These are phyloP conservation scores for Hoplodrina ambigua DNA, from an alignment of 2,888 invertebrate species.

Conservation along the genomic window DNA sequence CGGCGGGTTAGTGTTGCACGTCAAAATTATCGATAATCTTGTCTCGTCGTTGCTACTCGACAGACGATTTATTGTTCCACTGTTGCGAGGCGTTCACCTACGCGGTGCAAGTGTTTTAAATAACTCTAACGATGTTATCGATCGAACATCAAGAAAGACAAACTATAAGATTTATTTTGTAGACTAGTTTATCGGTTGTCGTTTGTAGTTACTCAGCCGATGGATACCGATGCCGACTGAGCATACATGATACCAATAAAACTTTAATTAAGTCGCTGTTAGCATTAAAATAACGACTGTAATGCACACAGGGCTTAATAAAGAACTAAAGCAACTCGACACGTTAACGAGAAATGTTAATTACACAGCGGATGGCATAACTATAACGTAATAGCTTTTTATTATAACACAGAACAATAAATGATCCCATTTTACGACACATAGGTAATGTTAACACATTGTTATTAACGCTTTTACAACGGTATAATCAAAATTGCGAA, in stretches of 20 bases:
- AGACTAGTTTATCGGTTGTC: slow-evolving; percentile 40
- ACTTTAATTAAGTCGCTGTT: slow-evolving; percentile 46
- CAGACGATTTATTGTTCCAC: slow-evolving; percentile 80
- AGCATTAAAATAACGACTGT: slow-evolving; percentile 46
- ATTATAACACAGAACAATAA: slow-evolving; percentile 56
- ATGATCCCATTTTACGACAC: slow-evolving; percentile 56
- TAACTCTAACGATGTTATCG: slow-evolving; percentile 79
- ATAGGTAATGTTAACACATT: slow-evolving; percentile 64
- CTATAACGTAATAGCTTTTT: slow-evolving; percentile 50
- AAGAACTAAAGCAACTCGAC: slow-evolving; percentile 40
- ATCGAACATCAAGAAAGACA: slow-evolving; percentile 69
- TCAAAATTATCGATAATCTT: slow-evolving; percentile 80
- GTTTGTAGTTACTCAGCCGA: slow-evolving; percentile 45
- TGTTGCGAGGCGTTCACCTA: slow-evolving; percentile 75
- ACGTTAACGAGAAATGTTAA: slow-evolving; percentile 57
- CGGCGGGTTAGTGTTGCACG: slow-evolving; percentile 65
- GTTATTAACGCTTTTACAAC: slow-evolving; percentile 60
- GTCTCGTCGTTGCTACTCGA: slow-evolving; percentile 65
- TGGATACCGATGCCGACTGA: slow-evolving; percentile 39
- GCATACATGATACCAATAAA: slow-evolving; percentile 45
- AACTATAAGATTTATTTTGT: slow-evolving; percentile 57
- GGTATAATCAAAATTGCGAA: slow-evolving; percentile 58
- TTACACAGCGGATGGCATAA: slow-evolving; percentile 52
- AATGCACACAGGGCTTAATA: slow-evolving; percentile 41
- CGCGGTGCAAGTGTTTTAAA: slow-evolving; percentile 77